Conservation (phyloP, 2,113 vertebrate species). For the Petroica traversi region DNA sequence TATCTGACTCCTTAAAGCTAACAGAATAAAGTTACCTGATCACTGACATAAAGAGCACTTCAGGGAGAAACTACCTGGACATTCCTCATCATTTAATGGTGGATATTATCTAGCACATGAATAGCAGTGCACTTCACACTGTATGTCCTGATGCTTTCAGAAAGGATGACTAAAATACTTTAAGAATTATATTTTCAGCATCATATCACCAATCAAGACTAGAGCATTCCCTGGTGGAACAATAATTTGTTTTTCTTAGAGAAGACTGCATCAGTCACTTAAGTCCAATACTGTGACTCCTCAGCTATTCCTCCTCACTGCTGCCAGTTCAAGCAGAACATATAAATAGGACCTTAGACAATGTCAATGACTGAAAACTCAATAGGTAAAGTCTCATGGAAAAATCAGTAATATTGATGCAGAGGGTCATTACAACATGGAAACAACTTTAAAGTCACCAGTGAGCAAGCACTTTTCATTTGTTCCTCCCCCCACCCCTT, state of each 20-base stretch:
- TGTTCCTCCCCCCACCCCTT: neutral
- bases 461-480: neutral
- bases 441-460: neutral
- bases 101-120: neutral
- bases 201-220: neutral
- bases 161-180: neutral
- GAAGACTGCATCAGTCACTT: neutral
- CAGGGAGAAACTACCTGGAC: neutral
- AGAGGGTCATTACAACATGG: neutral
- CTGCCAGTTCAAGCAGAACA: neutral
- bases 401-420: neutral
- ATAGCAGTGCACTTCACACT: neutral
- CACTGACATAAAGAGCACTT: neutral
- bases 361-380: neutral
- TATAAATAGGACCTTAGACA: neutral
- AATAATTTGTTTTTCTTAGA: neutral
- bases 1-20: neutral
- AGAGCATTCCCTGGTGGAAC: neutral
- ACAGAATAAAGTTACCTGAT: neutral
- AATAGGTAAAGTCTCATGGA: neutral
- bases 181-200: neutral
- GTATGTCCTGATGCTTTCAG: neutral
- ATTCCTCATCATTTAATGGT: neutral
- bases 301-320: neutral
- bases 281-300: neutral